Conservation (phyloP, 2,888 invertebrate species). For the Luperina nickerlii region DNA sequence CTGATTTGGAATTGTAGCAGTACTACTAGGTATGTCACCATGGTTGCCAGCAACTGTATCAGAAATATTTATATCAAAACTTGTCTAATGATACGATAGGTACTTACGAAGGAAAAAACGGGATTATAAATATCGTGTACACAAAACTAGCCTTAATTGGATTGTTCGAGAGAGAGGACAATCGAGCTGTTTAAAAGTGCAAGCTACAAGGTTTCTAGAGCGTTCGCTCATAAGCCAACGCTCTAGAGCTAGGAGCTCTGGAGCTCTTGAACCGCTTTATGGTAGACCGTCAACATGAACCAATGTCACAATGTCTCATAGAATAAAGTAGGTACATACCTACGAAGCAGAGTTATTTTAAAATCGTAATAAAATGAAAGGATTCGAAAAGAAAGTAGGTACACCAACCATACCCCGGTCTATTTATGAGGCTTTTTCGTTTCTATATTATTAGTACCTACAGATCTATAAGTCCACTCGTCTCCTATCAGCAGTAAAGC, state of each 20-base stretch:
- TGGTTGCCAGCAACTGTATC: conserved; percentile 92
- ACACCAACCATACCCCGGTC: too few relatives aligned
- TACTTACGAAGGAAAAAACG: not conserved
- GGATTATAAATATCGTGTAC: not conserved
- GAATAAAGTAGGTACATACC: not conserved
- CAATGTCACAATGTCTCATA: not conserved
- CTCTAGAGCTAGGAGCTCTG: not conserved
- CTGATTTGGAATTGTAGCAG: conserved; percentile 94
- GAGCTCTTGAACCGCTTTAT: conserved; percentile 3
- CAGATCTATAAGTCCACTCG: too few relatives aligned
- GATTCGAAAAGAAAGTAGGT: too few relatives aligned
- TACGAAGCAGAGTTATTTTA: not conserved
- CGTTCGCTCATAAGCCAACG: conserved; percentile 5
- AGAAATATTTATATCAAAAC: conserved; percentile 19
- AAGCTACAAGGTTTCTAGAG: conserved; percentile 11
- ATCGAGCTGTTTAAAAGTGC: not conserved
- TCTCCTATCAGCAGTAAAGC: not conserved
- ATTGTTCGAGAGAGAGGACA: not conserved
- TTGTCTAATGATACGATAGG: not conserved
- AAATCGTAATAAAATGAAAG: not conserved
- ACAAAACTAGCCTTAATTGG: not conserved
- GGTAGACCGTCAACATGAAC: not conserved
- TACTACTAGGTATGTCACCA: conserved; percentile 94
- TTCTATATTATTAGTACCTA: not conserved
- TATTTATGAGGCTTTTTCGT: not conserved